Evolutionary conservation across 2,113 vertebrate species (phyloP).

Genomic region (Alethe diademata): DNA sequence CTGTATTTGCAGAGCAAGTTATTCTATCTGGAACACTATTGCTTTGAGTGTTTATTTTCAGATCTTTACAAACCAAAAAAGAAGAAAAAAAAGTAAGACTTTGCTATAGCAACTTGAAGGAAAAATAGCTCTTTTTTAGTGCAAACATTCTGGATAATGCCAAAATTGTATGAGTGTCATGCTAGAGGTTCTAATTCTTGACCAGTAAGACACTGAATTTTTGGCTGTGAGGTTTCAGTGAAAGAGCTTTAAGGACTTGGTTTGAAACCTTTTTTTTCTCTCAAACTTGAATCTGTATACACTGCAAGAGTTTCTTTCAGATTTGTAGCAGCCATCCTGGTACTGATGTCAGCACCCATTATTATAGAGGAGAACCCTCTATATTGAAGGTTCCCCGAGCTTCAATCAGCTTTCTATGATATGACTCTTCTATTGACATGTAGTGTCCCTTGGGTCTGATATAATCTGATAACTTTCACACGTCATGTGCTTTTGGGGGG

Average conservation of each 20-base stretch:
- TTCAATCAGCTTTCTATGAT: constrained; percentile 62
- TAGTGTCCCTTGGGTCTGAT: constrained; percentile 60
- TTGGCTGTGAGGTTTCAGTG: constrained; percentile 50
- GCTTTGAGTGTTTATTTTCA: constrained; percentile 4
- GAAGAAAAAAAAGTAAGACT: background rate
- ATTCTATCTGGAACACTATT: background rate
- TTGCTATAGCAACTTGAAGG: background rate
- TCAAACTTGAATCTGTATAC: constrained; percentile 59
- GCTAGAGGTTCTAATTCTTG: constrained; percentile 66
- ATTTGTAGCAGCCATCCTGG: constrained; percentile 58
- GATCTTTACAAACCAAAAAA: background rate
- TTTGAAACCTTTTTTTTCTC: constrained; percentile 66
- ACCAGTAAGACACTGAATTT: constrained; percentile 63
- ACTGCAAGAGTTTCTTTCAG: constrained; percentile 59
- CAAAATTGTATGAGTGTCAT: constrained; percentile 46
- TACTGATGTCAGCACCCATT: constrained; percentile 59
- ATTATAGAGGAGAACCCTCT: constrained; percentile 64
- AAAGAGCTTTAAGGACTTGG: constrained; percentile 49
- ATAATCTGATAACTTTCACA: constrained; percentile 67
- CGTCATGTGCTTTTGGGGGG: background rate
- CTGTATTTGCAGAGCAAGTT: background rate
- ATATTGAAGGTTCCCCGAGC: constrained; percentile 58
- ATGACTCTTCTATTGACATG: constrained; percentile 67
- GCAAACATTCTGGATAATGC: constrained; percentile 34
- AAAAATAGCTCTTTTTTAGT: constrained; percentile 38